These are phyloP conservation scores for Pammene fasciana DNA, from an alignment of 2,888 invertebrate species.

Conservation along the genomic window DNA sequence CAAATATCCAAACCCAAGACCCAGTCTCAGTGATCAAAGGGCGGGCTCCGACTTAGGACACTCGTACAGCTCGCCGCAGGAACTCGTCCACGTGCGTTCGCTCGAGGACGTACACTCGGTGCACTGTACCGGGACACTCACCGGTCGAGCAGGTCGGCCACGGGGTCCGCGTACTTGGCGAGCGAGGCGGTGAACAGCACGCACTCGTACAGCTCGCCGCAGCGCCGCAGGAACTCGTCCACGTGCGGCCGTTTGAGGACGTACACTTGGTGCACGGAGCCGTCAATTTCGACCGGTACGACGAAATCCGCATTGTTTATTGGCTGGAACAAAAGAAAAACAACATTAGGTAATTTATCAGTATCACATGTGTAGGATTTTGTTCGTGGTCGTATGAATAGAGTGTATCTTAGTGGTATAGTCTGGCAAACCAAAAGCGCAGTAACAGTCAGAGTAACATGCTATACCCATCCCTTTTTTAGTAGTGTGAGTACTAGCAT, in stretches of 20 bases:
- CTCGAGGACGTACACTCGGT: conserved; percentile 96
- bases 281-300: conserved; percentile 99
- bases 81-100: conserved; percentile 99
- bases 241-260: conserved; percentile 99
- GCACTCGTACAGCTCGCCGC: conserved; percentile 99
- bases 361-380: not conserved
- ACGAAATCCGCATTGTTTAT: conserved; percentile 99
- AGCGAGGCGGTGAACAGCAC: conserved; percentile 99
- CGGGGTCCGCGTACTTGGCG: conserved; percentile 99
- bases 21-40: conserved; percentile 87
- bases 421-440: too few species aligned
- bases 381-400: too few species aligned
- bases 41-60: too few species aligned
- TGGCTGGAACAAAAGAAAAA: conserved; percentile 86
- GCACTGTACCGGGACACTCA: conserved; percentile 52
- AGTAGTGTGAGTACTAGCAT: too few species aligned
- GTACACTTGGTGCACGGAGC: conserved; percentile 99
- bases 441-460: too few species aligned
- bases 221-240: conserved; percentile 98
- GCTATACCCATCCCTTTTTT: too few species aligned
- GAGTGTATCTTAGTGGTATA: too few species aligned
- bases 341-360: not conserved
- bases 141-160: conserved; percentile 97
- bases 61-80: conserved; percentile 83
- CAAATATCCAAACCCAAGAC: too few species aligned